Conservation (phyloP, 30 jellyfish, hydroid and myxozoan genomes). For the Morbakka virulenta region DNA sequence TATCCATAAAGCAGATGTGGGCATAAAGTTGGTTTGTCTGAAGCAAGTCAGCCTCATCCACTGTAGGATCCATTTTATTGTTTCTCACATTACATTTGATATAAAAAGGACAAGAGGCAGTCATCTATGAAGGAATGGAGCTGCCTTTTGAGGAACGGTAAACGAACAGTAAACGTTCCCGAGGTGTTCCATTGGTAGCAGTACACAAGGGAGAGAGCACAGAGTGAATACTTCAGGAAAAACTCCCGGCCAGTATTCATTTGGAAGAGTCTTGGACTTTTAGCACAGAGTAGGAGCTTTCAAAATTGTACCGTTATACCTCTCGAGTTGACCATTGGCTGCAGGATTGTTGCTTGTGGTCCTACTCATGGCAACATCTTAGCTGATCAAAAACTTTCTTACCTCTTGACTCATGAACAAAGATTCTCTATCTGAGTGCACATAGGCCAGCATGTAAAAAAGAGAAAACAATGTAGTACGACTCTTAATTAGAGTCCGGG, state of each 20-base stretch:
- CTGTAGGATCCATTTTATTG: constrained; percentile 15
- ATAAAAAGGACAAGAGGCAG: neutral
- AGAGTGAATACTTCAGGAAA: constrained; percentile 27
- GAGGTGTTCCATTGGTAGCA: too few species aligned
- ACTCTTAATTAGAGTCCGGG: constrained; percentile 15
- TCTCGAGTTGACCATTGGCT: constrained; percentile 33
- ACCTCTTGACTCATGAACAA: too few species aligned
- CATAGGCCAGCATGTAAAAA: constrained; percentile 8
- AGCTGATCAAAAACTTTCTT: neutral
- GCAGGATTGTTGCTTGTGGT: too few species aligned
- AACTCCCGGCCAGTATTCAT: constrained; percentile 6
- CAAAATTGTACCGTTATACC: constrained; percentile 33
- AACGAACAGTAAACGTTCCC: neutral
- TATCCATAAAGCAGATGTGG: constrained; percentile 3
- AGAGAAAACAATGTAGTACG: neutral
- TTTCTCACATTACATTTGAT: neutral
- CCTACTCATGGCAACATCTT: neutral
- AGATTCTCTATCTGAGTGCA: constrained; percentile 22
- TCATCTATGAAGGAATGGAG: constrained; percentile 26
- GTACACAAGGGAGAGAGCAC: constrained; percentile 32
- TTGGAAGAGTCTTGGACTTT: constrained; percentile 17
- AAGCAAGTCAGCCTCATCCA: constrained; percentile 16
- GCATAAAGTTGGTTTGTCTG: constrained; percentile 14
- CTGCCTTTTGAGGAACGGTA: constrained; percentile 12
- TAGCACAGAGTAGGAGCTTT: constrained; percentile 3